Evolutionary conservation across 2,113 vertebrate genomes (phyloP).

Genomic region (Heliornis fulica): DNA sequence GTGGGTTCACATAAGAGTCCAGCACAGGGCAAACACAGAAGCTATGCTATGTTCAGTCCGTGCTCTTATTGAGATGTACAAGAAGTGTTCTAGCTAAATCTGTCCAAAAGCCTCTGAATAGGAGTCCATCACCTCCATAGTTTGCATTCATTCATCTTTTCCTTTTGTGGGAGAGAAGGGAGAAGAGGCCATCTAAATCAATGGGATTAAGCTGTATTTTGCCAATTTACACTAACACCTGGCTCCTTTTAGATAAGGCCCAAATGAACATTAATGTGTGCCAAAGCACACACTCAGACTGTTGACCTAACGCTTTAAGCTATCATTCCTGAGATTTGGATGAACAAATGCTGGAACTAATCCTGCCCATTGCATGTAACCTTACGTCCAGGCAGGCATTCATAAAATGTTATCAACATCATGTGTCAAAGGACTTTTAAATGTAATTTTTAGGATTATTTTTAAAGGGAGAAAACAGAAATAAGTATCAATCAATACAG

Average conservation of each 20-base stretch:
- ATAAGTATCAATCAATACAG: neutral
- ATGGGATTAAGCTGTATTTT: slow-evolving; percentile 46
- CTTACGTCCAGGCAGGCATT: slow-evolving; percentile 1
- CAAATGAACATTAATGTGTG: neutral
- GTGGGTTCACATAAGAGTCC: neutral
- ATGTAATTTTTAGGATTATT: neutral
- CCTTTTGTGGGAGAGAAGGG: slow-evolving; percentile 1
- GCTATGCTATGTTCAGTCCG: neutral
- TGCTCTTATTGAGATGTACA: neutral
- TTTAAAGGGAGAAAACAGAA: neutral
- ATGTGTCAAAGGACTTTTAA: neutral
- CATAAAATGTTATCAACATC: slow-evolving; percentile 15
- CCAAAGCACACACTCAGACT: slow-evolving; percentile 45
- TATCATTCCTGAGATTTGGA: slow-evolving; percentile 38
- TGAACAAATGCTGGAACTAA: slow-evolving; percentile 25
- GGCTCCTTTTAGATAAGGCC: slow-evolving; percentile 53
- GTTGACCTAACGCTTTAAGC: slow-evolving; percentile 47
- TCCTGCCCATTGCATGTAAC: slow-evolving; percentile 29
- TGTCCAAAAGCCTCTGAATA: neutral
- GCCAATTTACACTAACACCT: slow-evolving; percentile 53
- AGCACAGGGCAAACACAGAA: neutral
- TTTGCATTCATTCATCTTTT: slow-evolving; percentile 24
- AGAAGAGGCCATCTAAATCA: slow-evolving; percentile 26
- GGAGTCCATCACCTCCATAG: neutral
- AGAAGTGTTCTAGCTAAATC: neutral